A percentile compares a stretch with the other conserved stretches of the same genome.
These are phyloP conservation scores for Pangasianodon hypophthalmus DNA, from an alignment of 2,113 vertebrate genomes.

Conservation along the genomic window DNA sequence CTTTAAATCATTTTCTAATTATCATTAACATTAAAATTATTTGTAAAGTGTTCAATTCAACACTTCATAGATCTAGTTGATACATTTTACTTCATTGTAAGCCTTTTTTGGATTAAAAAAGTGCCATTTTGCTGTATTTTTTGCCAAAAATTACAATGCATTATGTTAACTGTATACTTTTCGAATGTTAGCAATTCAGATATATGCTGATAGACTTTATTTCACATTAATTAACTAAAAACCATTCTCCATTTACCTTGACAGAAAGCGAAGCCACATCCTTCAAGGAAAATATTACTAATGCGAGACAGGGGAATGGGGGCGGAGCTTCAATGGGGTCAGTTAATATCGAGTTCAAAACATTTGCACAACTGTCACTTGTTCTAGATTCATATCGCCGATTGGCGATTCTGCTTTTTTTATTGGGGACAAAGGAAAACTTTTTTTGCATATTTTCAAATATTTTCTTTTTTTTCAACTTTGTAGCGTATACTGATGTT, in stretches of 20 bases:
- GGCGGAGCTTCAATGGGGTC: neutral
- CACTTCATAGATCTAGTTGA: neutral
- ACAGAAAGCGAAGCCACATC: neutral
- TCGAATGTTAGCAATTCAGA: no score
- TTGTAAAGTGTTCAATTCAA: neutral
- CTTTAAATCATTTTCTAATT: neutral
- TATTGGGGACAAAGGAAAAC: neutral
- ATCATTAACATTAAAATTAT: neutral
- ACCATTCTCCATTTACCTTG: neutral
- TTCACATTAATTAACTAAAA: neutral
- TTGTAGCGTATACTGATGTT: neutral
- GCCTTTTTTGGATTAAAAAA: no score
- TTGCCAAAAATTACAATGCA: no score
- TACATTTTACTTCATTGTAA: neutral
- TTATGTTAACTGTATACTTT: neutral
- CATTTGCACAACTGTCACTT: neutral
- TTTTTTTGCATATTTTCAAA: neutral
- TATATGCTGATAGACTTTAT: neutral
- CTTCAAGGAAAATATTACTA: neutral
- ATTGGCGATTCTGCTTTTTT: neutral
- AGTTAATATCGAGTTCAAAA: neutral
- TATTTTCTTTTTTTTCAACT: neutral
- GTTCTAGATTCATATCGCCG: neutral
- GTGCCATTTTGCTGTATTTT: neutral
- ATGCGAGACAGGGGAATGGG: neutral